phyloP scores from a whole-genome alignment of 2,113 vertebrate species.

The Etheostoma cragini region DNA sequence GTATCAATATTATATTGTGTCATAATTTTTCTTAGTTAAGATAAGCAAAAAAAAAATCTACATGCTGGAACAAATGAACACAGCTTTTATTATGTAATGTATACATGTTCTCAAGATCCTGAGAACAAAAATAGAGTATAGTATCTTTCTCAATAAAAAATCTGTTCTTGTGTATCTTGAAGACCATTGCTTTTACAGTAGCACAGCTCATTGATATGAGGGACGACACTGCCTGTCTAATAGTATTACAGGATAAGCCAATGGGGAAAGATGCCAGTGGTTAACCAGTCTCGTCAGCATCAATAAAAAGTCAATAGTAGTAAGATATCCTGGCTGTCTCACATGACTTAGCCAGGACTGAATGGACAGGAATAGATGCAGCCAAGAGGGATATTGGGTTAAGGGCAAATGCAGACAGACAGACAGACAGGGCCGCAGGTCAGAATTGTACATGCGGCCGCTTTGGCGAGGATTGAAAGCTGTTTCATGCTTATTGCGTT shows the following conservation, averaged over 20 bases:
- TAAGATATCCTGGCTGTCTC: constrained; percentile 11
- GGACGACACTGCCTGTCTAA: constrained; percentile 41
- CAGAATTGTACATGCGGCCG: too few relatives aligned
- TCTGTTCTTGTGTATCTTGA: not conserved
- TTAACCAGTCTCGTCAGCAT: constrained; percentile 54
- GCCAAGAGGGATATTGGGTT: constrained; percentile 1
- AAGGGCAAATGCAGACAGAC: not conserved
- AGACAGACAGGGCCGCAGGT: not conserved
- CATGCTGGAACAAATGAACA: not conserved
- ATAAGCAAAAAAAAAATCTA: not conserved
- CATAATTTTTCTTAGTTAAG: not conserved
- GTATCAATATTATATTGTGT: not conserved
- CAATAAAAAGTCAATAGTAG: constrained; percentile 51
- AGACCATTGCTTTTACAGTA: constrained; percentile 8
- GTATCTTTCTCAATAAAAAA: not conserved
- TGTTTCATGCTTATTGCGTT: too few relatives aligned
- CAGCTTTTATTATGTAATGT: not conserved
- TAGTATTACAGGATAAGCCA: constrained; percentile 57
- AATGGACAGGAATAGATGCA: constrained; percentile 27
- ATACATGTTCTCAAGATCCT: not conserved
- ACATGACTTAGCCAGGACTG: constrained; percentile 10
- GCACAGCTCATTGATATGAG: not conserved
- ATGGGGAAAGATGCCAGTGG: constrained; percentile 42
- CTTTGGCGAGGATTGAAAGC: too few relatives aligned
- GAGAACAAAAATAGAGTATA: not conserved